Evolutionary conservation across 2,113 vertebrate species (phyloP).

Genomic region (Panthera uncia): DNA sequence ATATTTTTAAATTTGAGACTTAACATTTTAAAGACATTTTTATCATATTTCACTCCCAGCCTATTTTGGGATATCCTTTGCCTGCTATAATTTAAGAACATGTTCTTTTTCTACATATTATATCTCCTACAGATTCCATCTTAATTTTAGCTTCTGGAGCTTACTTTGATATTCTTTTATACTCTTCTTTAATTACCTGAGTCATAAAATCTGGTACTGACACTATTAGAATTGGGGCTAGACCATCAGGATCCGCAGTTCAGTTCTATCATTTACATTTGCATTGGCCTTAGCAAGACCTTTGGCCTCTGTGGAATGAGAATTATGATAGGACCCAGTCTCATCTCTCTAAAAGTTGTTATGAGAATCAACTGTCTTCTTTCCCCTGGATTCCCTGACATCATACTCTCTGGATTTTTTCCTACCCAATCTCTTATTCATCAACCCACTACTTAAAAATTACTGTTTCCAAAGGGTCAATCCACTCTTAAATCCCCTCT

Average conservation of each 20-base stretch:
- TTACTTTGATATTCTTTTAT: conserved; percentile 63
- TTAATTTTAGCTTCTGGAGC: conserved; percentile 71
- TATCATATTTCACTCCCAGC: conserved; percentile 67
- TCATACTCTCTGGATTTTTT: neutral
- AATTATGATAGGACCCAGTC: neutral
- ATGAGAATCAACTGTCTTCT: neutral
- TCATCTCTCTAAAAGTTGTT: neutral
- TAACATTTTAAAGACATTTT: conserved; percentile 74
- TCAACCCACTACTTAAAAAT: neutral
- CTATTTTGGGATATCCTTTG: conserved; percentile 79
- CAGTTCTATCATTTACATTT: neutral
- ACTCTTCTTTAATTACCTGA: conserved; percentile 59
- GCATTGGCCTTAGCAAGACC: neutral
- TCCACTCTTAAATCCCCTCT: neutral
- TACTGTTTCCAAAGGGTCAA: neutral
- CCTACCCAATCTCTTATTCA: neutral
- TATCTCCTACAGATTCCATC: conserved; percentile 67
- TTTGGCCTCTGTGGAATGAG: neutral
- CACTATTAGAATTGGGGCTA: neutral
- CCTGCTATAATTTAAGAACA: conserved; percentile 75
- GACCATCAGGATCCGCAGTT: neutral
- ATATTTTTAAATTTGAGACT: conserved; percentile 57
- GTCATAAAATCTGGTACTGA: conserved; percentile 32
- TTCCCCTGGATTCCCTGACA: neutral
- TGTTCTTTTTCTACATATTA: conserved; percentile 71